These are phyloP conservation scores for Phyllostomus discolor DNA, from an alignment of 2,113 vertebrate species.

Conservation along the genomic window DNA sequence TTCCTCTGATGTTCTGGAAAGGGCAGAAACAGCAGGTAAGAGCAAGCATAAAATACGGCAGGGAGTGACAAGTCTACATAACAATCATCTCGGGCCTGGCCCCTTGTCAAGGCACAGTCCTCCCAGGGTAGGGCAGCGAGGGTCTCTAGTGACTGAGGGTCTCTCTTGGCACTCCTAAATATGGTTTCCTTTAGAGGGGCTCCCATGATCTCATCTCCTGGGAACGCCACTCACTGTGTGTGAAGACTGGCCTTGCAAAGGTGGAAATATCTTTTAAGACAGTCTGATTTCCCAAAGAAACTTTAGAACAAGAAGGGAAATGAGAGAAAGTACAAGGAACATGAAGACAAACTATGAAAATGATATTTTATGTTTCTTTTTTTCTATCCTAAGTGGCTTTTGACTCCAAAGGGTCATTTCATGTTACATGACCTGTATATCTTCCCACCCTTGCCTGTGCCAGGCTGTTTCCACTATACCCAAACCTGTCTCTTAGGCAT, in stretches of 20 bases:
- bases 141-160: neutral
- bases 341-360: neutral
- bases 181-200: neutral
- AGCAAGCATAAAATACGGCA: neutral
- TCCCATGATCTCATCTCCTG: neutral
- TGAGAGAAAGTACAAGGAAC: neutral
- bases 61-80: neutral
- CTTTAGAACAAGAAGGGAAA: neutral
- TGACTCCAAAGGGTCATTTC: neutral
- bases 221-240: neutral
- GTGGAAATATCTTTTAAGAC: neutral
- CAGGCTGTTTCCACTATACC: neutral
- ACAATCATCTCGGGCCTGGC: neutral
- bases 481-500: neutral
- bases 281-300: neutral
- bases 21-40: neutral
- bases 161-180: neutral
- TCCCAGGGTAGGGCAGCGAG: neutral
- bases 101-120: neutral
- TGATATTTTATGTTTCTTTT: neutral
- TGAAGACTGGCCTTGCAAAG: neutral
- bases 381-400: neutral
- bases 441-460: neutral
- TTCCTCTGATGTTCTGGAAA: neutral
- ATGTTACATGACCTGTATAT: neutral